Evolutionary conservation across 2,888 invertebrate genomes (phyloP), one percentile per base, ranked within the genome.

Genomic region (Suillia variegata): DNA sequence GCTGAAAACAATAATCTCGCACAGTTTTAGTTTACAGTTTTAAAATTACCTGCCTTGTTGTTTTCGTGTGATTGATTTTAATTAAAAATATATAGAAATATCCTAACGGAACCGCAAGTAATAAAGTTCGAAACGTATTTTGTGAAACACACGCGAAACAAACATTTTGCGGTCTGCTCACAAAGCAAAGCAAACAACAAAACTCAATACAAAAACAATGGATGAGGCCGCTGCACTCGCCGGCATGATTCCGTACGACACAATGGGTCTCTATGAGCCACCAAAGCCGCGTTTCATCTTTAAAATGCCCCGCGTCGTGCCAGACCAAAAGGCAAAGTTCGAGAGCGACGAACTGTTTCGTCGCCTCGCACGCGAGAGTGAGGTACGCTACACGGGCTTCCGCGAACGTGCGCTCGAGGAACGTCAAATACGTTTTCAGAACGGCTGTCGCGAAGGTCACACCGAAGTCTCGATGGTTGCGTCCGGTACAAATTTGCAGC

Each of bases 251-350:
- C 93, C 94, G 65, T 94, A 94, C 82, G 94, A 95, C 76, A 90
- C 92, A 13, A 92, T 94, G 83, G 93, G 92, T 70, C 85, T 94
- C 62, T 69, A 69, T 10, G 26, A 26, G 10, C 26, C 5, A 26
- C 26, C 26, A 6, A 5, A 10, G 6, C 93, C 94, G 12, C 85
- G 94, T 70, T 90, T 93, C 73, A 90, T 93, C 72, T 93, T 94
- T 85, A 95, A 94, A 84, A 96, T 97, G 96, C 96, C 97, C 2
- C 87, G 94, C 63, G 96, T 97, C 56, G 96, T 97, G 62, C 94
- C 95, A 1, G 95, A 97, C 80, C 97, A 97, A 81, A 94, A 96
- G 82, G 88, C 89, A 33, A 96, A 96, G 83, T 97, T 97, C 81
- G 96, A 96, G 82, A 93, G 93, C 56, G 96, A 97, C 78, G 96